A percentile compares a stretch with the other conserved stretches of the same genome.
Conservation (phyloP, 2,113 vertebrate species). For the Passer montanus region DNA sequence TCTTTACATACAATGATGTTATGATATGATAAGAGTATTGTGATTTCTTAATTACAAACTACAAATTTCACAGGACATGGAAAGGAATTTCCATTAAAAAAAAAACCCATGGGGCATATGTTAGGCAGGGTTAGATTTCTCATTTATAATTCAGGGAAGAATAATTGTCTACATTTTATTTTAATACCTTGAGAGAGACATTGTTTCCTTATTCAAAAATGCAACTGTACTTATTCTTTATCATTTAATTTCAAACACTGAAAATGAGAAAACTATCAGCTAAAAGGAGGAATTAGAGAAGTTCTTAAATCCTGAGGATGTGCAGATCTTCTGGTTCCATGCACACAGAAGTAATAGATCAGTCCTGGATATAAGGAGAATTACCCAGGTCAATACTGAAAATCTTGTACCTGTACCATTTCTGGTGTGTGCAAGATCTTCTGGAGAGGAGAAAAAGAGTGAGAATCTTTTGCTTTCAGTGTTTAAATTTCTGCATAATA, state of each 20-base stretch:
- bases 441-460: not conserved
- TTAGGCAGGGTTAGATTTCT: not conserved
- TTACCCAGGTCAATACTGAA: not conserved
- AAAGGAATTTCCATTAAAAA: not conserved
- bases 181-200: not conserved
- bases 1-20: not conserved
- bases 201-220: not conserved
- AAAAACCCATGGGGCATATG: not conserved
- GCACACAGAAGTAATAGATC: not conserved
- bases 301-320: not conserved
- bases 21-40: not conserved
- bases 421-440: not conserved
- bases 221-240: not conserved
- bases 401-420: not conserved
- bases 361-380: not conserved
- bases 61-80: not conserved
- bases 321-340: not conserved
- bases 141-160: not conserved
- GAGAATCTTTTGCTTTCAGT: not conserved
- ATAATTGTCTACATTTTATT: not conserved
- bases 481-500: constrained; percentile 1
- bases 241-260: not conserved
- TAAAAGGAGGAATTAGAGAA: not conserved
- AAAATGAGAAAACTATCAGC: not conserved
- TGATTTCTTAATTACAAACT: not conserved